Conservation (phyloP, 53 echinoderm and acorn worm genomes). For the Crossaster papposus region DNA sequence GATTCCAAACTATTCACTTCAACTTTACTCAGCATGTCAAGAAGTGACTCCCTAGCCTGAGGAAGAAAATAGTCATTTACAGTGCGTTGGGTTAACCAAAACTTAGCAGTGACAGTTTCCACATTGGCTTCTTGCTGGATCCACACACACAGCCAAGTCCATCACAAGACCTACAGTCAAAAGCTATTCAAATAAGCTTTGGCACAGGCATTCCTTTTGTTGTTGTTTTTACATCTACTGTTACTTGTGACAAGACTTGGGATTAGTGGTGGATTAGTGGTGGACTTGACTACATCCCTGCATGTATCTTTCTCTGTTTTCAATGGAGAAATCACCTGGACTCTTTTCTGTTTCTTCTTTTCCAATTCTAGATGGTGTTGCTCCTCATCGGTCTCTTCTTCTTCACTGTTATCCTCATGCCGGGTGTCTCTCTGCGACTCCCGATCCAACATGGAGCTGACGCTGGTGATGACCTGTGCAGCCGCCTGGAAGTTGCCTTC, state of each 20-base stretch:
- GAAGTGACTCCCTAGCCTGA: slow-evolving; percentile 80
- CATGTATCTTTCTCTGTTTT: neutral
- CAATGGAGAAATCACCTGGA: slow-evolving; percentile 28
- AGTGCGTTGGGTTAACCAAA: no score
- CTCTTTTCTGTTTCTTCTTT: slow-evolving; percentile 57
- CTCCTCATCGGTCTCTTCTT: slow-evolving; percentile 9
- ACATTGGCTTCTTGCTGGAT: no score
- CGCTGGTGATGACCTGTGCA: slow-evolving; percentile 77
- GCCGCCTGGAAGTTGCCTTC: slow-evolving; percentile 78
- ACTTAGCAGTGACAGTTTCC: no score
- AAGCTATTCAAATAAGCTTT: no score
- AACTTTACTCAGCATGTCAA: slow-evolving; percentile 70
- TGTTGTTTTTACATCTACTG: no score
- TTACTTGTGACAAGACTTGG: no score
- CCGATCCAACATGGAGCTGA: slow-evolving; percentile 80
- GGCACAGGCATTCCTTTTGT: no score
- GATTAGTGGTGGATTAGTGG: no score
- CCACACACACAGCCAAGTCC: no score
- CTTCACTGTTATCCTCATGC: slow-evolving; percentile 11
- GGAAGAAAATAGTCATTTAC: neutral
- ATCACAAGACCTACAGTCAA: no score
- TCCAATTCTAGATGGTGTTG: slow-evolving; percentile 35
- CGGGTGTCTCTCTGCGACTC: slow-evolving; percentile 68
- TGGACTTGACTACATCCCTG: no score
- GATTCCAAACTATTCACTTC: slow-evolving; percentile 85